Conservation (phyloP, 2,113 vertebrate species). For the Catharus minimus region DNA sequence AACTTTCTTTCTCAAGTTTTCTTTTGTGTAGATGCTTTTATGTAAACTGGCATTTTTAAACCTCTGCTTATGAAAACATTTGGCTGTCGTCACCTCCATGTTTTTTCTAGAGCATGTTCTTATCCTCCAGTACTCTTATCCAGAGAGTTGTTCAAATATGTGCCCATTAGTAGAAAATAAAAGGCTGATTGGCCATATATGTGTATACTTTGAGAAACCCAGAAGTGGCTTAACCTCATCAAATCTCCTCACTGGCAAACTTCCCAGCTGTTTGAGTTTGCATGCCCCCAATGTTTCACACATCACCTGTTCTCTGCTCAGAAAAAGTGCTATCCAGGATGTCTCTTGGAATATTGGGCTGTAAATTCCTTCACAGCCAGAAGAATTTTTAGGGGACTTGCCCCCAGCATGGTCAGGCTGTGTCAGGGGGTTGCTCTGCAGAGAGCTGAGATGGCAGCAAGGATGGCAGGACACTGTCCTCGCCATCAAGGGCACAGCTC, state of each 20-base stretch:
- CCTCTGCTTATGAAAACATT: background rate
- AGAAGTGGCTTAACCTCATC: background rate
- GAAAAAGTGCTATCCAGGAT: accelerated
- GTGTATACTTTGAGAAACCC: background rate
- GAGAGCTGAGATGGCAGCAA: background rate
- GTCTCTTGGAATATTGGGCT: background rate
- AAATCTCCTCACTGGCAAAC: background rate
- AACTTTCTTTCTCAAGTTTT: background rate
- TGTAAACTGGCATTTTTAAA: background rate
- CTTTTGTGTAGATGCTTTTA: background rate
- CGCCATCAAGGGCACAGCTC: background rate
- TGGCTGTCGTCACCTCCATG: background rate
- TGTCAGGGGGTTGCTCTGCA: background rate
- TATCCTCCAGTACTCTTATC: background rate
- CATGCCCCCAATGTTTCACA: background rate
- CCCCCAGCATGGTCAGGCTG: background rate
- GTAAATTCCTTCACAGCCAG: background rate
- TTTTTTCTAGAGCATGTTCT: background rate
- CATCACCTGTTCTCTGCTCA: background rate
- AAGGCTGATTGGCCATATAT: background rate
- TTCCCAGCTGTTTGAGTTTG: background rate
- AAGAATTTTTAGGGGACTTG: background rate
- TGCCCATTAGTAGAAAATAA: background rate
- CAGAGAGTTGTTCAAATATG: background rate
- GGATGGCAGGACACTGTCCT: background rate